Evolutionary conservation across 1,140 invertebrate genomes (phyloP), one percentile per base, ranked within the genome.

Genomic region (Zaprionus camerounensis): DNA sequence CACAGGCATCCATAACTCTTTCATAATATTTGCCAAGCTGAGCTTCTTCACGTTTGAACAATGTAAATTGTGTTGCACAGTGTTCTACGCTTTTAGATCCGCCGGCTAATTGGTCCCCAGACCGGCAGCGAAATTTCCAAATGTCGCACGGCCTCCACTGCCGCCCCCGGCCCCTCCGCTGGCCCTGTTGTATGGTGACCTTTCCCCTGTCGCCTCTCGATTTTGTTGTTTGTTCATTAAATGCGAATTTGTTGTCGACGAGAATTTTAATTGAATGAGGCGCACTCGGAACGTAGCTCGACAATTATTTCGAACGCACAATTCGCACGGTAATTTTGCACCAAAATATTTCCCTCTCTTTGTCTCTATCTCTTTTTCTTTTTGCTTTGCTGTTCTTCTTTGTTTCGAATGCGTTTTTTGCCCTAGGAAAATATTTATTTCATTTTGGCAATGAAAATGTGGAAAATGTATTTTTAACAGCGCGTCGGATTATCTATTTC

Each of bases 401-500:
- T 68, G 66, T 71, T 64, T 82, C 79, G 58, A 67, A 56, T 56
- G 70, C 63, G 70, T 67, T 81, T 78, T 63, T 71, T 62, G 71
- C 66, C 44, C 72, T 65, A 67, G 31, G 22, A n/a, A 31, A 49
- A 51, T 59, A 57, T 67, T 64, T 64, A 44, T 71, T 82, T 77
- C 57, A 70, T 74, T 78, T 87, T 88, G 85, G 84, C 84, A 82
- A 84, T 88, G 84, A 88, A 88, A 84, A 88, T 59, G 62, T 70
- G 71, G 75, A 71, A 81, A 81, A 88, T 87, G 72, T 51, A 81
- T 90, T 84, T 84, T 84, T 80, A 80, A 56, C 63, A 63, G 41
- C 70, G n/a, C 70, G n/a, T 11, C 64, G 51, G 36, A 76, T 72
- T 67, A 67, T 72, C 62, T 65, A 31, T 28, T 20, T 56, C 31